Percentiles rank a stretch among this genome's conserved stretches.
These are phyloP conservation scores for Heliconius hortense DNA, from an alignment of 2,888 invertebrate genomes.

Conservation along the genomic window DNA sequence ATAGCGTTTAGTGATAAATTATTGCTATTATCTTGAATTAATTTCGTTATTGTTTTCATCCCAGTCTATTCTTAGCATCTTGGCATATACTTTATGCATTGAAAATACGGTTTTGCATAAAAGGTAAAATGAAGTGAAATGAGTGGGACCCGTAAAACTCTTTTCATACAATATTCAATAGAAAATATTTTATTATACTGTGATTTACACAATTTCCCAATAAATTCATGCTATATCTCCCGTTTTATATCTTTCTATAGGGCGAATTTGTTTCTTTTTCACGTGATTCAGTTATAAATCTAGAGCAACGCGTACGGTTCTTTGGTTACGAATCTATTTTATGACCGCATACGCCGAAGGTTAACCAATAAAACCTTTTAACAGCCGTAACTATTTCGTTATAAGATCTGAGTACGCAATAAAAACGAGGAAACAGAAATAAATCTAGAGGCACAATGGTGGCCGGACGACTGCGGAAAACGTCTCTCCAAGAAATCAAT, in stretches of 20 bases:
- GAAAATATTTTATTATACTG: conserved; percentile 80
- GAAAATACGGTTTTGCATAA: conserved; percentile 63
- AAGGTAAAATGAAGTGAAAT: conserved; percentile 76
- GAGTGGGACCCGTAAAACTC: conserved; percentile 75
- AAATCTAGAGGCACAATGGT: conserved; percentile 74
- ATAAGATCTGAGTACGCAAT: conserved; percentile 80
- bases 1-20: conserved; percentile 33
- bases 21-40: conserved; percentile 53
- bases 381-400: conserved; percentile 81
- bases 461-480: conserved; percentile 52
- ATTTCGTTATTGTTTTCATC: conserved; percentile 29
- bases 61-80: not conserved
- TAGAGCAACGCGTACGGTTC: conserved; percentile 73
- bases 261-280: conserved; percentile 79
- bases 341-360: conserved; percentile 79
- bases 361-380: conserved; percentile 82
- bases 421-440: conserved; percentile 78
- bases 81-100: conserved; percentile 29
- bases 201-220: conserved; percentile 79
- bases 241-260: conserved; percentile 75
- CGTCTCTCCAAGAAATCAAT: conserved; percentile 66
- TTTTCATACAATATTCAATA: conserved; percentile 81
- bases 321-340: conserved; percentile 80
- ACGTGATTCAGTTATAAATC: conserved; percentile 78
- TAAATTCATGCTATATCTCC: conserved; percentile 76